These are phyloP conservation scores for Halcyon badia DNA, from an alignment of 2,797 vertebrate genomes.

Conservation along the genomic window DNA sequence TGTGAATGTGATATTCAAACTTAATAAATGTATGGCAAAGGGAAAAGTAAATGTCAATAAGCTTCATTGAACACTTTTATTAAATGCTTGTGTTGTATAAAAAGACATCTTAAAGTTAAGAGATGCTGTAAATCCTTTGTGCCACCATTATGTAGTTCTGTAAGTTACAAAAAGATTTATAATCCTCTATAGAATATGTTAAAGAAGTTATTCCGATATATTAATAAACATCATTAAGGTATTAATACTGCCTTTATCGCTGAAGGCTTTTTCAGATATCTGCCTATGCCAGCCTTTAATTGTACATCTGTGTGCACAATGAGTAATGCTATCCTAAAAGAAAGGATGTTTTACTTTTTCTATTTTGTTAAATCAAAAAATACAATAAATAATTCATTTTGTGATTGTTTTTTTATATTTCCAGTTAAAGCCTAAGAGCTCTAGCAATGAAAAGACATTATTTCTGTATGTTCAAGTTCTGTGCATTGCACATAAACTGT, in stretches of 20 bases:
- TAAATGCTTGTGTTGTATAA: conserved; percentile 71
- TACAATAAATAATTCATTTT: not conserved
- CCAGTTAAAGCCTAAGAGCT: not conserved
- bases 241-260: not conserved
- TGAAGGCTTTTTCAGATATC: not conserved
- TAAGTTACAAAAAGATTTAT: conserved; percentile 48
- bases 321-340: not conserved
- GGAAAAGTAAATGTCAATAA: conserved; percentile 80
- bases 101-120: conserved; percentile 69
- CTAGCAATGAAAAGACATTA: not conserved
- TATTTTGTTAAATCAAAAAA: not conserved
- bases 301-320: not conserved
- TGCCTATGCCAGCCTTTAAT: not conserved
- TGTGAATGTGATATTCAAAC: conserved; percentile 73
- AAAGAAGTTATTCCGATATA: not conserved
- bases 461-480: not conserved
- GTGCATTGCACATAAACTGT: not conserved
- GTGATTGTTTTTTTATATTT: not conserved
- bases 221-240: not conserved
- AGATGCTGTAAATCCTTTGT: conserved; percentile 69
- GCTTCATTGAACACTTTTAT: conserved; percentile 71
- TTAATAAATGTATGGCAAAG: conserved; percentile 76
- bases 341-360: not conserved
- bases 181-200: not conserved
- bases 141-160: conserved; percentile 19